These are phyloP conservation scores for Choristoneura fumiferana DNA, from an alignment of 1,140 invertebrate genomes.

Conservation along the genomic window DNA sequence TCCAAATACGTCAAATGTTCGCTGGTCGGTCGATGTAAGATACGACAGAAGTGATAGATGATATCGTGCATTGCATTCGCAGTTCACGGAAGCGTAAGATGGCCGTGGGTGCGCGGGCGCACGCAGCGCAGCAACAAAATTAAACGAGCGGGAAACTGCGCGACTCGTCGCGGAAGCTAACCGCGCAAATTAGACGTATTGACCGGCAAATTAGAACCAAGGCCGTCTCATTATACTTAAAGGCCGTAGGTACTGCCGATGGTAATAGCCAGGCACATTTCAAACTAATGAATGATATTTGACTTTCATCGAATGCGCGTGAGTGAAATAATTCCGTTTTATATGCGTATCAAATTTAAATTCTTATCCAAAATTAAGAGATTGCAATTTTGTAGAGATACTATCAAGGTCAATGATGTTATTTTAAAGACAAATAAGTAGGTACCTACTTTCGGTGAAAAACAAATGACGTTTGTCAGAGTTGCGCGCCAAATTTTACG, in stretches of 20 bases:
- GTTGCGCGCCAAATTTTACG: slow-evolving; percentile 4
- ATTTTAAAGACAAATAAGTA: slow-evolving; percentile 7
- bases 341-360: no score
- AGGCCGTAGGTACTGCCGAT: background rate
- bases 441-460: background rate
- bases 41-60: no score
- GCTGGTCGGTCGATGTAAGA: no score
- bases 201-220: slow-evolving; percentile 46
- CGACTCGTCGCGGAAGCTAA: slow-evolving; percentile 55
- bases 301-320: no score
- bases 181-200: slow-evolving; percentile 57
- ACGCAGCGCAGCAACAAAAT: slow-evolving; percentile 40
- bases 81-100: slow-evolving; percentile 4
- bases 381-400: no score
- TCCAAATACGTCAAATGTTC: background rate
- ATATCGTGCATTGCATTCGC: background rate
- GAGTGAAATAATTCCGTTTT: no score
- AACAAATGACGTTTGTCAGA: slow-evolving; percentile 16
- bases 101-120: slow-evolving; percentile 35
- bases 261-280: background rate
- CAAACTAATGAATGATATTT: no score
- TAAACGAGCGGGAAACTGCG: slow-evolving; percentile 48
- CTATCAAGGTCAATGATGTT: background rate
- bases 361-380: no score
- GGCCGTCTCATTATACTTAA: slow-evolving; percentile 8